Conservation (phyloP, 2,888 invertebrate genomes). For the Pheosia tremula region DNA sequence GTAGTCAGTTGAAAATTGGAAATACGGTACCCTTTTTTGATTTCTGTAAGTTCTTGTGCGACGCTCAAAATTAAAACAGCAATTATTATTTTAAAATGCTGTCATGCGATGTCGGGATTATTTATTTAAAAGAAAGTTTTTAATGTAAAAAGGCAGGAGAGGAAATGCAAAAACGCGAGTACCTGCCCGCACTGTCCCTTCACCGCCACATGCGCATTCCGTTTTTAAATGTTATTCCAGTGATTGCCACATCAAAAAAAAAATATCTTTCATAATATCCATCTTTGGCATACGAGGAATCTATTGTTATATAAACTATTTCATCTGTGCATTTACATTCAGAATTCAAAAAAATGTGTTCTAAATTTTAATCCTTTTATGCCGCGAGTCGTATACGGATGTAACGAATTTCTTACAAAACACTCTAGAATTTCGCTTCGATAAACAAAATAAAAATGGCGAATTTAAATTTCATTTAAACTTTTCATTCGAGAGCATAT, state of each 20-base stretch:
- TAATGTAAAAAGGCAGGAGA: slow-evolving; percentile 81
- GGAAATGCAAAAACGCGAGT: slow-evolving; percentile 82
- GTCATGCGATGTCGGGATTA: slow-evolving; percentile 80
- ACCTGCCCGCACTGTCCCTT: slow-evolving; percentile 79
- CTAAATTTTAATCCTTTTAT: slow-evolving; percentile 68
- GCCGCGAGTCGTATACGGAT: slow-evolving; percentile 22
- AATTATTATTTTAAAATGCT: slow-evolving; percentile 79
- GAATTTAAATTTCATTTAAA: slow-evolving; percentile 9
- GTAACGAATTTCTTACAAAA: slow-evolving; percentile 32
- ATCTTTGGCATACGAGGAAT: slow-evolving; percentile 59
- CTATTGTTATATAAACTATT: slow-evolving; percentile 62
- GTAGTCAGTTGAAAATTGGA: neutral
- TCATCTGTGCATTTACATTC: slow-evolving; percentile 55
- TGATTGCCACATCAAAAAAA: slow-evolving; percentile 70
- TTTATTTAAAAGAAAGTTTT: slow-evolving; percentile 85
- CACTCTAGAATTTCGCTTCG: slow-evolving; percentile 18
- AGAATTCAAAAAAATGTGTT: slow-evolving; percentile 47
- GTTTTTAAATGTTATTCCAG: slow-evolving; percentile 69
- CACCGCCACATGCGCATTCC: slow-evolving; percentile 78
- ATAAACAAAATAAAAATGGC: slow-evolving; percentile 23
- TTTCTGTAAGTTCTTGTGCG: neutral
- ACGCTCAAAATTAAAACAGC: slow-evolving; percentile 35
- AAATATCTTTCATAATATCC: slow-evolving; percentile 63
- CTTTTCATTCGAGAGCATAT: too few species aligned
- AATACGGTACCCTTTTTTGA: neutral